Conservation (phyloP, 2,797 vertebrate genomes). For the Sitta carolinensis region DNA sequence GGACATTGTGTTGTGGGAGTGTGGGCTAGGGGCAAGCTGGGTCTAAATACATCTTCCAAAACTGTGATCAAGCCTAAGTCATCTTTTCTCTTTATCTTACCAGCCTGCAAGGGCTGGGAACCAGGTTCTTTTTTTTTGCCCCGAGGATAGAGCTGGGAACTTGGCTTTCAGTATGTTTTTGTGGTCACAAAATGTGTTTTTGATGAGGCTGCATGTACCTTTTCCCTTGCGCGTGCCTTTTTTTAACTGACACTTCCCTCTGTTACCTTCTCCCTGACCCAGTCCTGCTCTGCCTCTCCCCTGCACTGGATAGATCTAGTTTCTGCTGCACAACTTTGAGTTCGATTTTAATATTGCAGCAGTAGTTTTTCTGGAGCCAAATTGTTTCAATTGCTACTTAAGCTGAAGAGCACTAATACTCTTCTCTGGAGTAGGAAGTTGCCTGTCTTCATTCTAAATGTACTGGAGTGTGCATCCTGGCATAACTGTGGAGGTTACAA, state of each 20-base stretch:
- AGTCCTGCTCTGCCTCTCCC: conserved; percentile 40
- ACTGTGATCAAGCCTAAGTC: not conserved
- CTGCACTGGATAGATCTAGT: conserved; percentile 34
- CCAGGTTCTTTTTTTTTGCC: not conserved
- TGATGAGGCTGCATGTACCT: conserved; percentile 45
- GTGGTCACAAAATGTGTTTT: conserved; percentile 32
- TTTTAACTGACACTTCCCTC: conserved; percentile 33
- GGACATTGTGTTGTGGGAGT: not conserved
- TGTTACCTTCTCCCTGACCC: conserved; percentile 39
- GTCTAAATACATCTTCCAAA: not conserved
- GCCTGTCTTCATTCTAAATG: not conserved
- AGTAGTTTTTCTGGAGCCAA: not conserved
- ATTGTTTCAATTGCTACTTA: conserved; percentile 30
- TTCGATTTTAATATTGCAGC: conserved; percentile 17
- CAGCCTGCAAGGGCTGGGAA: not conserved
- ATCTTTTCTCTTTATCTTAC: not conserved
- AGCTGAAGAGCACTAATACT: conserved; percentile 12
- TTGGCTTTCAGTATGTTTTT: conserved; percentile 44
- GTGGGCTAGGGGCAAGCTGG: not conserved
- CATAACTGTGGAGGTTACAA: not conserved
- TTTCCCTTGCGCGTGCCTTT: not conserved
- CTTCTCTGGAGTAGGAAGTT: conserved; percentile 6
- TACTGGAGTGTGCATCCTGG: not conserved
- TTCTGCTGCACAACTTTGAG: conserved; percentile 11
- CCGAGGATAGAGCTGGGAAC: conserved; percentile 15